Percentiles rank a stretch among this genome's conserved stretches.
These are phyloP conservation scores for Salvator merianae DNA, from an alignment of 2,113 vertebrate species.

Conservation along the genomic window DNA sequence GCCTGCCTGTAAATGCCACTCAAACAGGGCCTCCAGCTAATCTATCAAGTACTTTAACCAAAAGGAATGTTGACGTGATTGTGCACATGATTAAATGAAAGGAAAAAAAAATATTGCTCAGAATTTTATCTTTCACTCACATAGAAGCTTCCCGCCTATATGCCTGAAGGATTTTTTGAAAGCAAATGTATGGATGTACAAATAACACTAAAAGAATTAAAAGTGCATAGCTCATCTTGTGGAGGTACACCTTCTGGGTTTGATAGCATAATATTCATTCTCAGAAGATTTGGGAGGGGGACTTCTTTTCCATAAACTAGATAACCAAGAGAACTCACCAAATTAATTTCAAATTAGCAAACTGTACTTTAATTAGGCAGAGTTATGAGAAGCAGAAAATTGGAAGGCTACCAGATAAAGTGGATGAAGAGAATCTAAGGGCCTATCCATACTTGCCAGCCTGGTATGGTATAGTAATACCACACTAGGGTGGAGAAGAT, in stretches of 20 bases:
- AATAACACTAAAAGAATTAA: not conserved
- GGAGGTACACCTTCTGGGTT: not conserved
- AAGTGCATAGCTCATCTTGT: not conserved
- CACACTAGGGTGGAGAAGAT: no score
- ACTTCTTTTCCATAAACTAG: no score
- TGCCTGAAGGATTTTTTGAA: not conserved
- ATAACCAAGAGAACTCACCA: no score
- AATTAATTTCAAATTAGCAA: no score
- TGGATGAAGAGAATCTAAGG: no score
- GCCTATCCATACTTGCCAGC: no score
- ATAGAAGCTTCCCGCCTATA: not conserved
- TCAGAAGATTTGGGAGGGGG: no score
- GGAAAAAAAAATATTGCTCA: not conserved
- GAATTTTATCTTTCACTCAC: not conserved
- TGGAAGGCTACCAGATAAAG: no score
- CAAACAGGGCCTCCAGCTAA: not conserved
- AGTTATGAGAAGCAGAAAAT: no score
- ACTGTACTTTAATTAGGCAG: no score
- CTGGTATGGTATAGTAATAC: no score
- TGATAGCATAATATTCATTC: no score
- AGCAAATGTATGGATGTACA: not conserved
- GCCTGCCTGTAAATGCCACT: not conserved
- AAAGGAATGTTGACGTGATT: slow-evolving; percentile 8
- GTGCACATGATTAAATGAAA: slow-evolving; percentile 2
- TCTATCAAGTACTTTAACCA: slow-evolving; percentile 5